Base-by-base conservation (phyloP, 2,888 invertebrate species). In the Bombylius discolor region DNA sequence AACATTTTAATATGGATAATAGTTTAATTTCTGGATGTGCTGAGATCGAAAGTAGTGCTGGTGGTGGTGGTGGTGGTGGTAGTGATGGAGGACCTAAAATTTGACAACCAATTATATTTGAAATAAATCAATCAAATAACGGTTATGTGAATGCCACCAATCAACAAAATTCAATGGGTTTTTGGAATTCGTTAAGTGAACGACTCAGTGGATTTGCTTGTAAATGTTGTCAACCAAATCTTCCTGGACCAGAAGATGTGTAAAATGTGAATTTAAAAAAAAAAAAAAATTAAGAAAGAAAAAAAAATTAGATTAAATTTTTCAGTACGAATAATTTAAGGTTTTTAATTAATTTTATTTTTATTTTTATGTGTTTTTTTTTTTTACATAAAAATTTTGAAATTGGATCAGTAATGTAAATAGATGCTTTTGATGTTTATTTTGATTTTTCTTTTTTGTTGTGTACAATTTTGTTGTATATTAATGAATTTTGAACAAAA, bases 201-300 rank as follows among this genome's bases (percentile, higher is more conserved):
- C 68, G 73, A 11, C 64, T 74, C 53, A 73, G 71, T 62, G 67
- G 69, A 53, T 68, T 74, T 60, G 69, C 70, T 58, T 74, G 73
- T 58, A 70, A 72, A 63, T 74, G 73, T 64, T 74, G 73, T 64
- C 72, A 73, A 61, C 69, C 69, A 32, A 74, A 73, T 64, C 65
- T 74, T 61, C 74, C 73, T 49, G 72, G 71, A 62, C 73, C 73
- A 61, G 73, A 73, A 61, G 72, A 72, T 68, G 72, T 74, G 60
- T 74, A 70, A 45, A 45, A 11, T 42, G 23, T 23, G 23, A 23
- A 23, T 23, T 23, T 23, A 23, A 23, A 23, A 23, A 23, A 23
- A 23, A 23, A 23, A 23, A 23, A 23, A 23, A 23, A 23, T 23
- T 23, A 23, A 23, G 23, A 23, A 23, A 23, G 23, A 23, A 23